These are phyloP conservation scores for Margaritifera margaritifera DNA, from an alignment of 2,888 invertebrate species.

Conservation along the genomic window DNA sequence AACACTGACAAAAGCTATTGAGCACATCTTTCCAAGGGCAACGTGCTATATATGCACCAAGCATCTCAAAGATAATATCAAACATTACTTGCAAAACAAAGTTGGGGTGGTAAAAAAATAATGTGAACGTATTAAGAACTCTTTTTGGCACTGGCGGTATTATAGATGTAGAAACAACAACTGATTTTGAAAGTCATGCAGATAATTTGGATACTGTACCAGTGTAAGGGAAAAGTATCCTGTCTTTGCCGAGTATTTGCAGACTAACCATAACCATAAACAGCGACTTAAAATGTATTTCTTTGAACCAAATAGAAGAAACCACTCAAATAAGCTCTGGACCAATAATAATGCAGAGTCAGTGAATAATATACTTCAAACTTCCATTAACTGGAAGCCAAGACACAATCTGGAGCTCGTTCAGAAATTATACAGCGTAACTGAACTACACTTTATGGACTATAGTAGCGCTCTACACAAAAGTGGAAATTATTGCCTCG, in stretches of 20 bases:
- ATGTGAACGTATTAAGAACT: background rate
- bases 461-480: slow-evolving; percentile 18
- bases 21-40: background rate
- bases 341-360: no score
- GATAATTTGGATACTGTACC: no score
- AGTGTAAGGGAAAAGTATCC: no score
- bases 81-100: background rate
- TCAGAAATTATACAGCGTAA: slow-evolving; percentile 11
- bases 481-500: slow-evolving; percentile 11
- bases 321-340: no score
- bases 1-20: background rate
- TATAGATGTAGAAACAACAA: no score
- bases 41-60: background rate
- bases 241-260: no score
- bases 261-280: background rate
- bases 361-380: no score
- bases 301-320: background rate
- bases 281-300: background rate
- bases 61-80: background rate
- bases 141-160: no score
- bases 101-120: background rate
- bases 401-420: slow-evolving; percentile 10
- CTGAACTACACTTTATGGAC: slow-evolving; percentile 17
- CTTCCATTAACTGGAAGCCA: no score
- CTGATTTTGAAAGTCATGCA: no score